These are phyloP conservation scores for Ophioderma brevispina DNA, from an alignment of 35 echinoderm and acorn worm genomes.

Conservation along the genomic window DNA sequence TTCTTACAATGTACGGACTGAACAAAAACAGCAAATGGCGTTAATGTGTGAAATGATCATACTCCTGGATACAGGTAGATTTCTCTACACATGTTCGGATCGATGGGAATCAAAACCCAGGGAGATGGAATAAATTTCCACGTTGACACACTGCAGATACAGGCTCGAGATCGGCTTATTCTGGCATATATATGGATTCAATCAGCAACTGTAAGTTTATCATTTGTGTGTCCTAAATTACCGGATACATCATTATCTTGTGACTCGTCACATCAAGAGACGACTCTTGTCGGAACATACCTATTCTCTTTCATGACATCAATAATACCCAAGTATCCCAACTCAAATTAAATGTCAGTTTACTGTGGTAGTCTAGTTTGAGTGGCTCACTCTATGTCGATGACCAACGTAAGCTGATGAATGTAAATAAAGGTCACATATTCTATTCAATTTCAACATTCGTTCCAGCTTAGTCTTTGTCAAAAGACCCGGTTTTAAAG, in stretches of 20 bases:
- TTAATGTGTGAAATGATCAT: background rate
- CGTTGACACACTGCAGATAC: background rate
- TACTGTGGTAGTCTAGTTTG: background rate
- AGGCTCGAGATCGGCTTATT: background rate
- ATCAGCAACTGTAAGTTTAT: background rate
- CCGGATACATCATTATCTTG: background rate
- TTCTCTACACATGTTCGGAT: background rate
- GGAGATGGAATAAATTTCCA: background rate
- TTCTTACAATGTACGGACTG: background rate
- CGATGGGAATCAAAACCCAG: background rate
- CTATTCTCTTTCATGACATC: background rate
- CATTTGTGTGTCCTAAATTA: background rate
- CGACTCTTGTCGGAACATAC: background rate
- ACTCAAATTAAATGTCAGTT: background rate
- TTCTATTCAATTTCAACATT: too few relatives aligned
- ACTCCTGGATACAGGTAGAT: background rate
- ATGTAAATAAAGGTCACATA: too few relatives aligned
- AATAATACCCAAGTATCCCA: background rate
- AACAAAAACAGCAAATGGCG: background rate
- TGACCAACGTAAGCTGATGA: too few relatives aligned
- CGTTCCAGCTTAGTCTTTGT: too few relatives aligned
- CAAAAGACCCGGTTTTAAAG: too few relatives aligned
- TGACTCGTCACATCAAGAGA: background rate
- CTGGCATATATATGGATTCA: background rate
- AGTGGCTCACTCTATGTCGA: too few relatives aligned